Evolutionary conservation across 2,888 invertebrate genomes (phyloP).

Genomic region (Diploptera punctata): DNA sequence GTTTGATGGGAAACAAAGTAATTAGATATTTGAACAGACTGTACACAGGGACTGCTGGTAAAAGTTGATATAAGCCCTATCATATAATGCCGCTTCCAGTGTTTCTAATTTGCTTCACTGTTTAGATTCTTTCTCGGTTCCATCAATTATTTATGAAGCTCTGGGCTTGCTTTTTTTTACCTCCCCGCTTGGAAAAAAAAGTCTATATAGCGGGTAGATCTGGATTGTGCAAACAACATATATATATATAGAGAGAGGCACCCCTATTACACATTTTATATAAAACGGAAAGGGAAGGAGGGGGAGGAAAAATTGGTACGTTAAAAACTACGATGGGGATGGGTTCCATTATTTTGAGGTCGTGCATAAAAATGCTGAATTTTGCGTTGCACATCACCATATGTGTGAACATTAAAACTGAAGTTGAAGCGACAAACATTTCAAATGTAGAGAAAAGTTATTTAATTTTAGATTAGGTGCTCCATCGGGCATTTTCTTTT

Average conservation of each 20-base stretch:
- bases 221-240: conserved; percentile 31
- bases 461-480: too few relatives aligned
- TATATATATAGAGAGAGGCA: too few relatives aligned
- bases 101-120: conserved; percentile 42
- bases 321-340: conserved; percentile 23
- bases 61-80: conserved; percentile 35
- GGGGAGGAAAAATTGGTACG: conserved; percentile 26
- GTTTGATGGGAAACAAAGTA: too few relatives aligned
- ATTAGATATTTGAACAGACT: conserved; percentile 4
- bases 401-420: neutral
- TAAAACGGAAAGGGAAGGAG: conserved; percentile 15
- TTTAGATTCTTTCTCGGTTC: conserved; percentile 38
- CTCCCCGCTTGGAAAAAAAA: conserved; percentile 9
- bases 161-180: conserved; percentile 14
- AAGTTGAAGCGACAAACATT: too few relatives aligned
- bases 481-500: too few relatives aligned
- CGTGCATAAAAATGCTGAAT: conserved; percentile 34
- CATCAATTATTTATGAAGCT: conserved; percentile 35
- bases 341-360: conserved; percentile 13
- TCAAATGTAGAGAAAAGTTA: too few relatives aligned
- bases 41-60: conserved; percentile 16
- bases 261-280: conserved; percentile 40
- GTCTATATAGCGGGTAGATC: conserved; percentile 17
- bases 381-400: conserved; percentile 23
- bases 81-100: conserved; percentile 33